Percentiles rank a stretch among this genome's conserved stretches.
These are phyloP conservation scores for Hoplostethus mediterraneus DNA, from an alignment of 2,797 vertebrate genomes.

Conservation along the genomic window DNA sequence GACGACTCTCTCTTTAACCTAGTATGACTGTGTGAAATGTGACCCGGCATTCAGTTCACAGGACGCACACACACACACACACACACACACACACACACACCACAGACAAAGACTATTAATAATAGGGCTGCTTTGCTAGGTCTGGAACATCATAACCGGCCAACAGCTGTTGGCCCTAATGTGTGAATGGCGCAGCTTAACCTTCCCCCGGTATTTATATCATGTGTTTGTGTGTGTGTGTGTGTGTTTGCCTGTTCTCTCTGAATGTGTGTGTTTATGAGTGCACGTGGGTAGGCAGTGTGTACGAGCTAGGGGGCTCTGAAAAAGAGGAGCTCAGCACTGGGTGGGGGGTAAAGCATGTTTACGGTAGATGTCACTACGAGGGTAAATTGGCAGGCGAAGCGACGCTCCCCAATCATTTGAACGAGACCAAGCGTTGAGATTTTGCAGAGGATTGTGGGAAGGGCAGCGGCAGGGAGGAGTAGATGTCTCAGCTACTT, in stretches of 20 bases:
- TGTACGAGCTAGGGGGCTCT: neutral
- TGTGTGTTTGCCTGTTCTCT: conserved; percentile 6
- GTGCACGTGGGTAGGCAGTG: neutral
- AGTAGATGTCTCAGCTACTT: too few relatives aligned
- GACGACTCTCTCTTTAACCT: conserved; percentile 32
- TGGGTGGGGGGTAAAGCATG: neutral
- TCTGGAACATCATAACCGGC: conserved; percentile 35
- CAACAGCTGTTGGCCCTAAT: conserved; percentile 57
- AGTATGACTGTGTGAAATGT: conserved; percentile 50
- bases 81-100: conserved; percentile 19
- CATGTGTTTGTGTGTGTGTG: neutral
- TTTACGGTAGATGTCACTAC: too few relatives aligned
- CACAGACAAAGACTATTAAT: conserved; percentile 50
- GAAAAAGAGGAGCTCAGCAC: neutral
- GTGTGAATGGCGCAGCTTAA: conserved; percentile 31
- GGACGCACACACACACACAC: conserved; percentile 18
- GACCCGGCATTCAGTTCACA: conserved; percentile 32
- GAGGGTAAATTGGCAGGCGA: too few relatives aligned
- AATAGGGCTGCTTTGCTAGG: conserved; percentile 25
- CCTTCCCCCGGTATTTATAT: conserved; percentile 1
- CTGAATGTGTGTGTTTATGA: conserved; percentile 2
- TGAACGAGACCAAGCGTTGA: too few relatives aligned
- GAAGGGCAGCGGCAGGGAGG: too few relatives aligned
- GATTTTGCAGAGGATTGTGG: too few relatives aligned
- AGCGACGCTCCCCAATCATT: too few relatives aligned